phyloP scores from a whole-genome alignment of 2,888 invertebrate genomes.

The Drosophila rubida region DNA sequence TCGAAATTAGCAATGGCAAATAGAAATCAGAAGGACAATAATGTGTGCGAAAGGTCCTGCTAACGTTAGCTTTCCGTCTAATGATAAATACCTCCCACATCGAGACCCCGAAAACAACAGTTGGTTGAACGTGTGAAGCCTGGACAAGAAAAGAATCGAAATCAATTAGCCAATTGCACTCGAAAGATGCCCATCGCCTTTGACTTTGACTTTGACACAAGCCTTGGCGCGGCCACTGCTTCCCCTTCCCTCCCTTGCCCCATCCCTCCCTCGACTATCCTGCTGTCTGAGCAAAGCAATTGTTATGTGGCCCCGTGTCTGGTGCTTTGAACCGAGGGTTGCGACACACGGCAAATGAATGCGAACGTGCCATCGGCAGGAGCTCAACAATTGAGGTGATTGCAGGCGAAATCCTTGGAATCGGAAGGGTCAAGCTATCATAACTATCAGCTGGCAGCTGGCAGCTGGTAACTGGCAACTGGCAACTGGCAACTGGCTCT shows the following conservation, averaged over 20 bases:
- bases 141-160: constrained; percentile 74
- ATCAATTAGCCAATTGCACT: constrained; percentile 84
- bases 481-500: constrained; percentile 1
- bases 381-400: constrained; percentile 57
- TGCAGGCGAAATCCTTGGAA: constrained; percentile 35
- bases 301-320: constrained; percentile 57
- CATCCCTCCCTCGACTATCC: not conserved
- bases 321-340: constrained; percentile 59
- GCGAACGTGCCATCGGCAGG: constrained; percentile 52
- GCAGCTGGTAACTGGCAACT: not conserved
- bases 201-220: constrained; percentile 51
- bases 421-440: constrained; percentile 24
- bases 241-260: not conserved
- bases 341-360: constrained; percentile 33
- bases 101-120: too few species aligned
- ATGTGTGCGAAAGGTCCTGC: constrained; percentile 63
- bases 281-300: constrained; percentile 39
- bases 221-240: constrained; percentile 14
- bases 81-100: constrained; percentile 40
- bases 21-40: constrained; percentile 63
- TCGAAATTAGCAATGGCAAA: constrained; percentile 69
- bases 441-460: constrained; percentile 17
- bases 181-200: constrained; percentile 62
- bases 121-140: constrained; percentile 65
- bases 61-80: constrained; percentile 68